A percentile compares a stretch with the other conserved stretches of the same genome.
Conservation (phyloP, 2,113 vertebrate genomes). For the Arizona elegans region DNA sequence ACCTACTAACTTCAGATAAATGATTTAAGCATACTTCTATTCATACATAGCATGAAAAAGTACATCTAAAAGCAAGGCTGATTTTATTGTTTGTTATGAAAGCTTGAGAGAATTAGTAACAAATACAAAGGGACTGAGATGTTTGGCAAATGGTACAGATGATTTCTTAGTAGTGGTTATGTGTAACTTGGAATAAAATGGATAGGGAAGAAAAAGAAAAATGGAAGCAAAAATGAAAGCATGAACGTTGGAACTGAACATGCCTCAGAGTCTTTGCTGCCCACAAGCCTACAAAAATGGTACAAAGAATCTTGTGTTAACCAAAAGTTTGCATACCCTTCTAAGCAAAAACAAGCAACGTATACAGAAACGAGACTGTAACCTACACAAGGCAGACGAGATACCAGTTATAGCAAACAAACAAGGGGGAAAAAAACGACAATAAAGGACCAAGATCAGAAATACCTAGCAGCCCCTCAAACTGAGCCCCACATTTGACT, state of each 20-base stretch:
- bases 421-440: background rate
- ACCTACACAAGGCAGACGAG: background rate
- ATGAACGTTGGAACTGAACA: background rate
- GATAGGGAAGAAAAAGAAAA: background rate
- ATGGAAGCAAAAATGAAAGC: background rate
- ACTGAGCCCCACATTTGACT: background rate
- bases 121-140: background rate
- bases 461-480: background rate
- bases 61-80: background rate
- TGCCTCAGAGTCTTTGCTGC: background rate
- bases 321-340: background rate
- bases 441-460: background rate
- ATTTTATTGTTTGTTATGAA: background rate
- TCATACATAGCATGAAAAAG: background rate
- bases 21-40: background rate
- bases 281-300: background rate
- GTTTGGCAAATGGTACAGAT: background rate
- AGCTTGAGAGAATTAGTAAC: background rate
- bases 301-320: background rate
- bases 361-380: background rate
- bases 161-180: background rate
- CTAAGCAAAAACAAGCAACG: background rate
- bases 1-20: background rate
- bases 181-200: background rate
- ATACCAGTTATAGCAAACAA: background rate